Evolutionary conservation across 2,797 vertebrate genomes (phyloP), one percentile per base, ranked within the genome.

Genomic region (Sebastes matsubarae): DNA sequence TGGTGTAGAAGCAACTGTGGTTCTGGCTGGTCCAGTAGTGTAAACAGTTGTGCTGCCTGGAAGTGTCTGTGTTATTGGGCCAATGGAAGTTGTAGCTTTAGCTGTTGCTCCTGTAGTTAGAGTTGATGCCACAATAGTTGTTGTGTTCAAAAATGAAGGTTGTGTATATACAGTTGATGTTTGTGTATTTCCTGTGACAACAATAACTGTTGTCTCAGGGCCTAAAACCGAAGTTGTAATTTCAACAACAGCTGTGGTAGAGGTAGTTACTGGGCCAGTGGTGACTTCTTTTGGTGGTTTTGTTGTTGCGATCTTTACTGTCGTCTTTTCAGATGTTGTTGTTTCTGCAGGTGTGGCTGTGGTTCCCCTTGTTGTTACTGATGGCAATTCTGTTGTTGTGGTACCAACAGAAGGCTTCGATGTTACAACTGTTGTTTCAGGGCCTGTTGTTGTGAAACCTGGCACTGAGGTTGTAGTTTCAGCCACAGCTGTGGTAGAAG

Each of bases 61-160:
- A 14, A 86, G 52, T 25, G 88, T 90, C 71, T 89, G 20, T 38
- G 93, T 92, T 8, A 90, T 24, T 20, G 92, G 84, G 18, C 8
- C 12, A 30, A 87, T 88, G 1, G 16, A 3, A 1, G 84, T 86
- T 50, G 83, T 68, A 4, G 6, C 13, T 13, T 5, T 3, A 1
- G 27, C 0, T 2, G 76, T 70, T 6, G 20, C 9, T 64, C 1
- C 3, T 42, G 25, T 25, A 3, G 20, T 60, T 6, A 6, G 0
- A 32, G 58, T 50, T 30, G 72, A 20, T 38, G 36, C 36, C 1
- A 13, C 12, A 57, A 5, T 8, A 24, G 32, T 20, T 52, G 75
- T 80, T 32, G 70, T 76, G 0, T 59, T 81, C 0, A 30, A n/a
- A 50, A 79, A 2, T 4, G 18, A 54, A 8, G 78, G 11, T 4